Evolutionary conservation across 2,888 invertebrate species (phyloP).

Genomic region (Mythimna ferrago): DNA sequence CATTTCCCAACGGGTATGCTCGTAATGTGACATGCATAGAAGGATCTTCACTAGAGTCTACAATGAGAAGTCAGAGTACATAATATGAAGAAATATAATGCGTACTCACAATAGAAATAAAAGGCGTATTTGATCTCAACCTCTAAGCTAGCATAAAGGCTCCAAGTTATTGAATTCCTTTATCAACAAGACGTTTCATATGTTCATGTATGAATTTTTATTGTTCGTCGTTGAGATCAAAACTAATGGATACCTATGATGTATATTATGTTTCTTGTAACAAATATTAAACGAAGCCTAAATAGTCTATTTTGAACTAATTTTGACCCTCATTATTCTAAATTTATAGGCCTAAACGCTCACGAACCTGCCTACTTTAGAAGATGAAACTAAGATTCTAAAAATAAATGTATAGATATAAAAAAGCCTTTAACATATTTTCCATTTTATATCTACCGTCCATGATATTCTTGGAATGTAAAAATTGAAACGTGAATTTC

Average conservation of each 20-base stretch:
- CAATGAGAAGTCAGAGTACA: neutral
- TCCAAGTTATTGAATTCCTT: constrained; percentile 62
- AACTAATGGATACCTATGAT: neutral
- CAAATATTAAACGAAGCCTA: constrained; percentile 13
- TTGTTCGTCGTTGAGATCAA: constrained; percentile 14
- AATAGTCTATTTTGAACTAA: constrained; percentile 24
- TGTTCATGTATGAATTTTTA: constrained; percentile 18
- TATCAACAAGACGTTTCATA: constrained; percentile 40
- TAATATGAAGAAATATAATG: constrained; percentile 20
- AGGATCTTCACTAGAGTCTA: neutral
- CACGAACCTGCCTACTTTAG: constrained; percentile 15
- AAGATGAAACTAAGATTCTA: constrained; percentile 27
- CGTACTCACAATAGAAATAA: constrained; percentile 47
- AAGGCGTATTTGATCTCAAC: constrained; percentile 55
- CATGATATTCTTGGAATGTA: constrained; percentile 7
- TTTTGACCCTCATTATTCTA: constrained; percentile 27
- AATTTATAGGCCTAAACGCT: constrained; percentile 28
- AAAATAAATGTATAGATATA: constrained; percentile 10
- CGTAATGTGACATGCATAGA: neutral
- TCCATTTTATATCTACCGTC: constrained; percentile 5
- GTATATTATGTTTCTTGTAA: neutral
- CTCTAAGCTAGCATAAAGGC: constrained; percentile 43
- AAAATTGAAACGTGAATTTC: constrained; percentile 26
- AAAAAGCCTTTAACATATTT: constrained; percentile 15
- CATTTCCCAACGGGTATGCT: neutral